Percentiles rank a stretch among this genome's conserved stretches.
phyloP scores from a whole-genome alignment of 2,888 invertebrate genomes.

The Ditula angustiorana region DNA sequence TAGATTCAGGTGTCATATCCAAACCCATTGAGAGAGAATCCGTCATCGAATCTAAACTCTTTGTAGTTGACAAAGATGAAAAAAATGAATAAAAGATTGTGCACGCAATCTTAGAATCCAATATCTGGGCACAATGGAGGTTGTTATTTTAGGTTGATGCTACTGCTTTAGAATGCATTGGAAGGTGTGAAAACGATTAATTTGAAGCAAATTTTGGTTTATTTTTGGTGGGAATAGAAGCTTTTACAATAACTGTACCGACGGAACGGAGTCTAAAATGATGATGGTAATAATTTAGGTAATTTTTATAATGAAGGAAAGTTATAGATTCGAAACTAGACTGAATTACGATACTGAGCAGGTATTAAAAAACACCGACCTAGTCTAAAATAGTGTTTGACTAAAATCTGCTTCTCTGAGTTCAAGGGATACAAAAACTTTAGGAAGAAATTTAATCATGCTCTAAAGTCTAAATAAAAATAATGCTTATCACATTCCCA shows the following conservation, averaged over 20 bases:
- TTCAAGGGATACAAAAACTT: too few relatives aligned
- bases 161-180: conserved; percentile 43
- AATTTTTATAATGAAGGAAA: too few relatives aligned
- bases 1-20: conserved; percentile 80
- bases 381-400: too few relatives aligned
- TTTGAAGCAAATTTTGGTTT: conserved; percentile 24
- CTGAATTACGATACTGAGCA: not conserved
- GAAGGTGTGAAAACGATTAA: conserved; percentile 39
- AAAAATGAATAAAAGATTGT: conserved; percentile 55
- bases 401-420: too few relatives aligned
- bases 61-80: conserved; percentile 55
- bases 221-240: conserved; percentile 20
- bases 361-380: too few relatives aligned
- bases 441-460: too few relatives aligned
- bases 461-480: too few relatives aligned
- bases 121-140: conserved; percentile 66
- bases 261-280: not conserved
- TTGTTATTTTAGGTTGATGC: conserved; percentile 75
- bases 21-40: conserved; percentile 68
- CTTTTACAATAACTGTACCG: not conserved
- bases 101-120: conserved; percentile 77
- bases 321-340: too few relatives aligned
- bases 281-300: too few relatives aligned
- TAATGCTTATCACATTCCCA: too few relatives aligned
- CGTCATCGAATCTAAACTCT: conserved; percentile 79